Evolutionary conservation across 2,113 vertebrate genomes (phyloP).

Genomic region (Ibidorhyncha struthersii): DNA sequence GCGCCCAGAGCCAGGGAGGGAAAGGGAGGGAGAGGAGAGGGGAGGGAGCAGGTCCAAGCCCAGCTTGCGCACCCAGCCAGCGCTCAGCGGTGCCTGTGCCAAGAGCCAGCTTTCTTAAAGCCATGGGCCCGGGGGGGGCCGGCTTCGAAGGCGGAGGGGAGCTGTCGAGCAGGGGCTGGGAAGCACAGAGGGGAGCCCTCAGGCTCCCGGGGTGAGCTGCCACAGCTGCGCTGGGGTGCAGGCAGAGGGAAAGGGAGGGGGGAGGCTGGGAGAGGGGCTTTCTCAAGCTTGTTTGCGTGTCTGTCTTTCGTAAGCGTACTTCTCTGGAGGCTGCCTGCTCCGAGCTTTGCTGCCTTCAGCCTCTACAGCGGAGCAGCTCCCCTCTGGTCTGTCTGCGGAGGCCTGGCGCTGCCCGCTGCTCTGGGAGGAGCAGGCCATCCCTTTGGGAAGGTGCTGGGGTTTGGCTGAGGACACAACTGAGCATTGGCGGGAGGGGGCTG

Average conservation of each 20-base stretch:
- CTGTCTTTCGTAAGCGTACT: background rate
- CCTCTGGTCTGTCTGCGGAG: background rate
- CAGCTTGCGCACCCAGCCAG: background rate
- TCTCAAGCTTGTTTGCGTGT: background rate
- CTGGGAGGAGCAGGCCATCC: background rate
- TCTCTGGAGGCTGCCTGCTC: background rate
- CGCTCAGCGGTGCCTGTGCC: conserved; percentile 24
- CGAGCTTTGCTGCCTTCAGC: background rate
- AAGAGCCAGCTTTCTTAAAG: conserved; percentile 38
- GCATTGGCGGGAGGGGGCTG: background rate
- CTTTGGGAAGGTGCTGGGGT: background rate
- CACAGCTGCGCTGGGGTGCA: background rate
- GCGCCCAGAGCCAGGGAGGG: conserved; percentile 29
- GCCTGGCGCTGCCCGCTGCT: background rate
- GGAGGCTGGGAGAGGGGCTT: background rate
- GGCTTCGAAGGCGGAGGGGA: background rate
- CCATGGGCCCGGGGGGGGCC: conserved; percentile 8
- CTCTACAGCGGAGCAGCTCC: background rate
- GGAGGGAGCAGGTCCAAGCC: conserved; percentile 27
- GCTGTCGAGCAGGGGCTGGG: background rate
- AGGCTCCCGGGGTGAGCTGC: conserved; percentile 35
- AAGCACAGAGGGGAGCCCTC: background rate
- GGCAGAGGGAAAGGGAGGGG: background rate
- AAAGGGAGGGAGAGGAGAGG: conserved; percentile 20
- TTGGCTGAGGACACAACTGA: background rate